Base-by-base conservation (phyloP, 2,797 vertebrate species). In the Brachyalestes nurse region DNA sequence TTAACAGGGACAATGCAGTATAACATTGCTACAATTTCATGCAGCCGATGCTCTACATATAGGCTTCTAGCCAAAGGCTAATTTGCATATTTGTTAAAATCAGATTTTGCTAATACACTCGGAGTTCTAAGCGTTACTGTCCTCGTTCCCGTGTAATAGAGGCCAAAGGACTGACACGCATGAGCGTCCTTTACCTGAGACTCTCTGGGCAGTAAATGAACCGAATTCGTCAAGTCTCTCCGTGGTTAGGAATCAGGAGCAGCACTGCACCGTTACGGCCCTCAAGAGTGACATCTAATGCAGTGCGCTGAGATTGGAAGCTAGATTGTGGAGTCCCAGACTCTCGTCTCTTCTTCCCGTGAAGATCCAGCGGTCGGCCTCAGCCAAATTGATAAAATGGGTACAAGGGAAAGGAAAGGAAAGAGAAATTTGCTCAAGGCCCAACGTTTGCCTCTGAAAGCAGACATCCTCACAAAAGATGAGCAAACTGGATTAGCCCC, bases 401-500 rank as follows among this genome's bases (percentile, higher is more conserved):
- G 61, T 28, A 77, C 55, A 51, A 71, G 76, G 75, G 69, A n/a
- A n/a, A n/a, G n/a, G n/a, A n/a, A 75, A 78, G 19, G 38, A 77
- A 71, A 66, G 64, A 80, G 83, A 84, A 86, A 85, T 34, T 87
- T 88, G 81, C 75, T 67, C 62, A 79, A 78, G 72, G 72, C 75
- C 80, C 67, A 42, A 51, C 17, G 64, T 58, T 64, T 45, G 58
- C 47, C 60, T 82, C 19, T 42, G 64, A 83, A 83, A 85, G 76
- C 73, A 80, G 77, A 82, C 80, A 81, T 84, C 69, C 82, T 67
- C 74, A 70, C 45, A n/a, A 79, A 82, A 84, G 83, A 86, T 81
- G 86, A 81, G 84, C 72, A 82, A 86, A 87, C 86, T 65, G 87
- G 87, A 85, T 88, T 88, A 87, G 84, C 72, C 78, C 80, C 71